A percentile compares a stretch with the other conserved stretches of the same genome.
These are phyloP conservation scores for Pseudochromis fuscus DNA, from an alignment of 2,797 vertebrate species.

Conservation along the genomic window DNA sequence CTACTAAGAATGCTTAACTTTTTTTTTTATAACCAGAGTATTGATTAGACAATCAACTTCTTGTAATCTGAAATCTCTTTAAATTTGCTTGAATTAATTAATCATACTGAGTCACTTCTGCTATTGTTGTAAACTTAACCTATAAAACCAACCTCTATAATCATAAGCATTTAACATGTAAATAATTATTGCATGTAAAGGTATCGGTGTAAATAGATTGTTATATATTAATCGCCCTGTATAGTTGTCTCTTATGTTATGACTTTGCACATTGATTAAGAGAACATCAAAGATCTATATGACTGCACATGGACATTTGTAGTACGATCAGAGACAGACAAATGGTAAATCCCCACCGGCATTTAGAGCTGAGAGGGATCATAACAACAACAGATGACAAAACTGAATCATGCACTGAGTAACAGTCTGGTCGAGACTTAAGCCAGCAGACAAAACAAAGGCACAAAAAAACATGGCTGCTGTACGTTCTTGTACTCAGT, in stretches of 20 bases:
- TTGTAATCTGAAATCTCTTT: too few relatives aligned
- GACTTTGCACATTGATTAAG: too few relatives aligned
- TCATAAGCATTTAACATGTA: not conserved
- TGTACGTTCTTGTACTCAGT: slow-evolving; percentile 15
- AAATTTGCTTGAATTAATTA: too few relatives aligned
- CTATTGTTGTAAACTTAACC: not conserved
- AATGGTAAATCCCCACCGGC: not conserved
- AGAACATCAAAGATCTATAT: too few relatives aligned
- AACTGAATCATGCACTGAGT: slow-evolving; percentile 24
- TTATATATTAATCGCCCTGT: not conserved
- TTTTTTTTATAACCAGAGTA: too few relatives aligned
- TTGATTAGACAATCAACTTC: too few relatives aligned
- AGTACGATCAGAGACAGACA: not conserved
- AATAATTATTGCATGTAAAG: not conserved
- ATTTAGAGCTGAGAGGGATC: too few relatives aligned
- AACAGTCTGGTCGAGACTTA: slow-evolving; percentile 30
- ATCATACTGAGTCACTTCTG: not conserved
- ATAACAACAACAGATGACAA: not conserved
- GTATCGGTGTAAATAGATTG: too few relatives aligned
- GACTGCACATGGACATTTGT: too few relatives aligned
- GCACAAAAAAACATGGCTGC: slow-evolving; percentile 16
- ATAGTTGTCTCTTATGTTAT: too few relatives aligned
- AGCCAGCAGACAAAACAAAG: slow-evolving; percentile 41
- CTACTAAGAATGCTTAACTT: not conserved
- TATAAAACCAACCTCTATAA: not conserved